Base-by-base conservation (phyloP, 2,888 invertebrate genomes). In the Caenorhabditis doughertyi region DNA sequence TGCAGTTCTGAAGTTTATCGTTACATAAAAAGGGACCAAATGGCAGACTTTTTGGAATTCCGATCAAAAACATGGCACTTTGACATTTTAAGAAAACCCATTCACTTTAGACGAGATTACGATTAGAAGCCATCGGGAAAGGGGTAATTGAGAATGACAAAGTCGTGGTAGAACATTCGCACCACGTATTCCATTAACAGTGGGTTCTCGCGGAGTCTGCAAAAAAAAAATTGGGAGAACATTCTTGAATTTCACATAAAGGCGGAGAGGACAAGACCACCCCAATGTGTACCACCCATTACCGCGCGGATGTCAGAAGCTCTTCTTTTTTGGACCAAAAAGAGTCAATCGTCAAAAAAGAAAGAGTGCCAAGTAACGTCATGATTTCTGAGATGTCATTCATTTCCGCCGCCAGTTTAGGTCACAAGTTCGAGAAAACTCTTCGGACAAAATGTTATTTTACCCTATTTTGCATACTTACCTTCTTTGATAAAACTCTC, bases 111-210 rank as follows among this genome's bases (percentile, higher is more conserved):
- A 32, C 32, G 32, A 4, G 39, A 39, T 25, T 49, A 9, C 49
- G 5, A 49, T 53, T 44, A 77, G 67, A 87, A 85, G 18, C 84
- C 87, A 5, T 80, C 47, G 3, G 89, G 89, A 49, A 89, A 68
- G 49, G 84, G 58, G 82, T 88, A 89, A 29, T 83, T 77, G 60
- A 89, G 86, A 32, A 85, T 76, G 39, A 80, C 68, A 55, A 86
- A 90, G 73, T 90, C 90, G 79, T 85, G 82, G 76, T 89, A 90
- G 74, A 88, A 90, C 89, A 90, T 89, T 62, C 85, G 79, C 16
- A 90, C 85, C 42, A 90, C 82, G 67, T 87, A 89, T 82, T 90
- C 90, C 86, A 90, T 88, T 25, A 90, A 81, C 65, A 89, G 89
- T n/a, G 89, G 87, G 49, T 79, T 86, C 35, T 77, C 79, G 27